Evolutionary conservation across 2,797 vertebrate genomes (phyloP).

Genomic region (Tinamus major): DNA sequence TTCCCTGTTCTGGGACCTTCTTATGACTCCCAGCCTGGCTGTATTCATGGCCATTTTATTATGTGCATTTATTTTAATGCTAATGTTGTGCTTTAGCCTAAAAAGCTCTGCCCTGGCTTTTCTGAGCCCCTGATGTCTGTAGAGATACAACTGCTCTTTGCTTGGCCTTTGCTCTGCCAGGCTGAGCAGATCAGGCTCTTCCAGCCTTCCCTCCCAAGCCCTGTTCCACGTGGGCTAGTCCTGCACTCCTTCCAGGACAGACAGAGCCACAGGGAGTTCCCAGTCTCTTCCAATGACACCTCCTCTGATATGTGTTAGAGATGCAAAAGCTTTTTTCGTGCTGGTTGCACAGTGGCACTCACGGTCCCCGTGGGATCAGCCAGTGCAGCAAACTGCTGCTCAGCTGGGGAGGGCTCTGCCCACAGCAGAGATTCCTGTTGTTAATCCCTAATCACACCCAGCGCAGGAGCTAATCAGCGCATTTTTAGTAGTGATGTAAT

Average conservation of each 20-base stretch:
- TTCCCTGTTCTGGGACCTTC: conserved; percentile 25
- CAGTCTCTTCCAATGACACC: neutral
- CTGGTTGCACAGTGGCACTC: neutral
- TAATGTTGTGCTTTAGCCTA: neutral
- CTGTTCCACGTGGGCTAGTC: neutral
- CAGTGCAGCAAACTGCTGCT: neutral
- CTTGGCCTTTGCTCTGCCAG: neutral
- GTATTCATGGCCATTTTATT: neutral
- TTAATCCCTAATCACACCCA: neutral
- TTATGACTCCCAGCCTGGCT: neutral
- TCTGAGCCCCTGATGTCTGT: neutral
- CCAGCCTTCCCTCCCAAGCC: neutral
- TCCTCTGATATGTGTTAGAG: neutral
- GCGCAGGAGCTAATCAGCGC: neutral
- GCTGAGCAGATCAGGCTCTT: neutral
- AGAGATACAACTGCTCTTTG: neutral
- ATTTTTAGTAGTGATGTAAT: neutral
- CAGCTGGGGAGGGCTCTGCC: neutral
- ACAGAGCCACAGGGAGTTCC: neutral
- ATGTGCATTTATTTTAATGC: neutral
- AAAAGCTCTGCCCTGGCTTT: neutral
- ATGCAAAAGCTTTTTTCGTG: neutral
- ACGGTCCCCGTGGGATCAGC: neutral
- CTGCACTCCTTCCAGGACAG: neutral
- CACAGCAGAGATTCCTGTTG: neutral